A percentile compares a stretch with the other conserved stretches of the same genome.
These are phyloP conservation scores for Vireo griseus DNA, from an alignment of 2,797 vertebrate species.

Conservation along the genomic window DNA sequence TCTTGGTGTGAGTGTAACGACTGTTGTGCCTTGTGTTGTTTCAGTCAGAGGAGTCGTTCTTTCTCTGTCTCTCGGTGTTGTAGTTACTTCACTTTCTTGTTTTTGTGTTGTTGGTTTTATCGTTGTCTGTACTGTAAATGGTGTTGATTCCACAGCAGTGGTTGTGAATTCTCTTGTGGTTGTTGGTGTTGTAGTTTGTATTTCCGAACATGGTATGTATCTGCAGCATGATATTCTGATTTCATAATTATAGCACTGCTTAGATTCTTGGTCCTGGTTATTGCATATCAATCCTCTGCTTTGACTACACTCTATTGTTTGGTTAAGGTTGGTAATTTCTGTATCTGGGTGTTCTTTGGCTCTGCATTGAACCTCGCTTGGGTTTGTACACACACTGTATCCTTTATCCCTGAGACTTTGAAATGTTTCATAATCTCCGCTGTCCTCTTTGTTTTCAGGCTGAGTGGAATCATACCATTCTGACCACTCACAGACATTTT, in stretches of 20 bases:
- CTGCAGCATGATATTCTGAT: conserved; percentile 70
- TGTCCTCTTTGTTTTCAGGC: neutral
- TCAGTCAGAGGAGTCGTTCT: fast-evolving
- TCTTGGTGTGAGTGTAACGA: too few relatives aligned
- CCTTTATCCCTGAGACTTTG: conserved; percentile 44
- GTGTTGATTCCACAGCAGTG: neutral
- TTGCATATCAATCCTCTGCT: conserved; percentile 61
- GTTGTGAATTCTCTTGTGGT: neutral
- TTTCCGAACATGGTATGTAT: conserved; percentile 16
- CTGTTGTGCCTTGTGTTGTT: fast-evolving
- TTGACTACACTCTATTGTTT: conserved; percentile 59
- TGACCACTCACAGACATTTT: conserved; percentile 66
- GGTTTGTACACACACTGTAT: conserved; percentile 39
- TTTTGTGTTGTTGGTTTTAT: neutral
- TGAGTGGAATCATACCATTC: conserved; percentile 62
- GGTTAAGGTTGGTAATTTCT: conserved; percentile 26
- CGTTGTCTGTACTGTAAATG: neutral
- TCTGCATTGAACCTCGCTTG: conserved; percentile 45
- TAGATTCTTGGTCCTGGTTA: conserved; percentile 60
- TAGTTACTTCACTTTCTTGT: fast-evolving
- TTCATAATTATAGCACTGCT: conserved; percentile 68
- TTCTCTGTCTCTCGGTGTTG: fast-evolving
- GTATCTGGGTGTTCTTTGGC: neutral
- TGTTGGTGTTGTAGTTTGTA: neutral
- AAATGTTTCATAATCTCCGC: conserved; percentile 73